Percentiles rank a stretch among this genome's conserved stretches.
These are phyloP conservation scores for Trigoniulus corallinus DNA, from an alignment of 1,140 invertebrate species.

Conservation along the genomic window DNA sequence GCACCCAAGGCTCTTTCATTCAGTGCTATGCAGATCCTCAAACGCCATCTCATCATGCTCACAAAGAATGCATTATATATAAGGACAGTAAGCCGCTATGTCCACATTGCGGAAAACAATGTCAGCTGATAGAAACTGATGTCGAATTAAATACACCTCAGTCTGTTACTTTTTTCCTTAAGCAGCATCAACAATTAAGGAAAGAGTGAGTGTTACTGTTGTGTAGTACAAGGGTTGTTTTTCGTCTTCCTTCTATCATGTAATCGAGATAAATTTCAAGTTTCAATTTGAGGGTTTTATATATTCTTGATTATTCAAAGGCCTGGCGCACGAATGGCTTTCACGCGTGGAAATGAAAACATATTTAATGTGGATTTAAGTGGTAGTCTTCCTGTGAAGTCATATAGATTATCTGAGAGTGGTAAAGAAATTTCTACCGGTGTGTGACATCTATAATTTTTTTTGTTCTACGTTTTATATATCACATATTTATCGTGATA, in stretches of 20 bases:
- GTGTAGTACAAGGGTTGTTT: no score
- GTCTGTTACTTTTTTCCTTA: slow-evolving; percentile 38
- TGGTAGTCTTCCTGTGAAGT: neutral
- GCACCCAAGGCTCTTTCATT: slow-evolving; percentile 60
- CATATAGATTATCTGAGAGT: slow-evolving; percentile 3
- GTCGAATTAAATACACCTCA: slow-evolving; percentile 38
- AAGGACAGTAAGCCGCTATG: slow-evolving; percentile 38
- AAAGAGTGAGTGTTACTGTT: slow-evolving; percentile 24
- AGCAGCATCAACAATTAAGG: slow-evolving; percentile 26
- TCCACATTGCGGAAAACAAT: slow-evolving; percentile 56
- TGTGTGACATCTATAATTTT: slow-evolving; percentile 14
- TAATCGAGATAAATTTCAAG: neutral
- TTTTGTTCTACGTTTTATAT: no score
- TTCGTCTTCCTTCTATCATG: slow-evolving; percentile 10
- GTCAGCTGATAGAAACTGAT: slow-evolving; percentile 34
- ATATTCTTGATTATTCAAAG: slow-evolving; percentile 15
- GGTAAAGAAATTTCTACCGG: slow-evolving; percentile 19
- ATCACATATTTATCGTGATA: slow-evolving; percentile 13
- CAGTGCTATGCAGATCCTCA: slow-evolving; percentile 36
- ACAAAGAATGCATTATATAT: slow-evolving; percentile 48
- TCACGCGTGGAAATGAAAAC: slow-evolving; percentile 6
- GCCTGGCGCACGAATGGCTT: slow-evolving; percentile 24
- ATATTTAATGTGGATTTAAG: neutral
- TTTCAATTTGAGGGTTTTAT: neutral
- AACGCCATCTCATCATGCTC: slow-evolving; percentile 44